These are phyloP conservation scores for Sclerodermus sp. DNA, from an alignment of 2,888 invertebrate genomes.

Conservation along the genomic window DNA sequence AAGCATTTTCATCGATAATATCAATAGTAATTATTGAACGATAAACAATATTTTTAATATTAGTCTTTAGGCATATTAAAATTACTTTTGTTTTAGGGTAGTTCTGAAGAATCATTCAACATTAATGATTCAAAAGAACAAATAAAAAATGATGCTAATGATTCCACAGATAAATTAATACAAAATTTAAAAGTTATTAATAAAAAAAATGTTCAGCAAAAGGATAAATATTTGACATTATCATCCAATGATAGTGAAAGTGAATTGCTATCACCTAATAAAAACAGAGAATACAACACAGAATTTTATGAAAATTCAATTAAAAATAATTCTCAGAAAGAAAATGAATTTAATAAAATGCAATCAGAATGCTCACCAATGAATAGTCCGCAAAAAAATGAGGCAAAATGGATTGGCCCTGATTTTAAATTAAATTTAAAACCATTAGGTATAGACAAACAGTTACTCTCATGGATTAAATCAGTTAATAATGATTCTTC, in stretches of 20 bases:
- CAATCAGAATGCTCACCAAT: not conserved
- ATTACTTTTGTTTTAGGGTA: conserved; percentile 13
- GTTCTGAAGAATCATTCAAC: conserved; percentile 15
- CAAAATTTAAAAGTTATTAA: not conserved
- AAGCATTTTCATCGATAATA: not conserved
- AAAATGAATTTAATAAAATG: not conserved
- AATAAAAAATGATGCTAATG: not conserved
- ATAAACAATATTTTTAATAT: not conserved
- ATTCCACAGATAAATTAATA: too few species aligned
- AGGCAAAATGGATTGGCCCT: conserved; percentile 34
- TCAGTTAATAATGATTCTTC: conserved; percentile 31
- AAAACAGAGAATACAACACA: too few species aligned
- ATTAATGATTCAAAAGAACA: conserved; percentile 5
- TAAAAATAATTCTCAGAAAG: not conserved
- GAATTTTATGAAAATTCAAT: too few species aligned
- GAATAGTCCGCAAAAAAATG: conserved; percentile 8
- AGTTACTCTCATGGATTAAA: conserved; percentile 42
- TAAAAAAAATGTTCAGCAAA: not conserved
- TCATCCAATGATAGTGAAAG: conserved; percentile 30
- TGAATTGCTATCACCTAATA: not conserved
- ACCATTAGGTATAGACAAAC: conserved; percentile 42
- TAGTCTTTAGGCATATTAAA: too few species aligned
- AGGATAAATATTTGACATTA: conserved; percentile 12
- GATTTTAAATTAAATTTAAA: conserved; percentile 45
- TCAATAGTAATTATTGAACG: not conserved